Base-by-base conservation (phyloP, 1,140 invertebrate genomes). In the Magallana angulata region DNA sequence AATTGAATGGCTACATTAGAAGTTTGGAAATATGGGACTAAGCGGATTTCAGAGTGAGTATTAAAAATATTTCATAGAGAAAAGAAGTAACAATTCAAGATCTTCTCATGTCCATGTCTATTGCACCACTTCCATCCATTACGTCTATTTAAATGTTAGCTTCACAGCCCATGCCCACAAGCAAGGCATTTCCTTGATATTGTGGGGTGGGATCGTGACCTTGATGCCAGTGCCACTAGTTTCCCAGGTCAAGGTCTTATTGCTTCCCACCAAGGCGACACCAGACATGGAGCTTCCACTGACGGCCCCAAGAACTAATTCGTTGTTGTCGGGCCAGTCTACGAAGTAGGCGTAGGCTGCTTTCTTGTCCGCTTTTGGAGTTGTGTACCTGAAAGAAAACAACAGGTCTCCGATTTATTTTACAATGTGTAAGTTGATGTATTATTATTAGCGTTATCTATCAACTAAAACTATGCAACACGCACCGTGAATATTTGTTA, bases 111-210 rank as follows among this genome's bases (percentile, higher is more conserved):
- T 48, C 2, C 36, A 48, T 4, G 2, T 2, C 0, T 5, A 48
- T 48, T 48, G 5, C 60, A 12, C 60, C 60, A 62, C 0, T 62
- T 16, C 5, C 1, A 11, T 62, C 3, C 14, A n/a, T 62, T 62
- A n/a, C 5, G 16, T n/a, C 16, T 64, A 18, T n/a, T 64, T 64
- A 18, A 76, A 82, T 56, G 57, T 82, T 14, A 82, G 14, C 18
- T 58, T 82, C 11, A 82, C n/a, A n/a, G 81, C 16, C 81, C 81
- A 82, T 56, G 81, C 81, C 48, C 57, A 58, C 14, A 57, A 2
- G 18, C 81, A 82, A 14, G 81, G 81, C 81, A 82, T 82, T n/a
- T 58, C 6, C 16, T 14, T 56, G 2, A 82, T 18, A 56, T 57
- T 57, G 14, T 16, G 36, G 18, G 36, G 7, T 7, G 81, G 81